Conservation (phyloP, 2,888 invertebrate species). For the Agrotis clavis region DNA sequence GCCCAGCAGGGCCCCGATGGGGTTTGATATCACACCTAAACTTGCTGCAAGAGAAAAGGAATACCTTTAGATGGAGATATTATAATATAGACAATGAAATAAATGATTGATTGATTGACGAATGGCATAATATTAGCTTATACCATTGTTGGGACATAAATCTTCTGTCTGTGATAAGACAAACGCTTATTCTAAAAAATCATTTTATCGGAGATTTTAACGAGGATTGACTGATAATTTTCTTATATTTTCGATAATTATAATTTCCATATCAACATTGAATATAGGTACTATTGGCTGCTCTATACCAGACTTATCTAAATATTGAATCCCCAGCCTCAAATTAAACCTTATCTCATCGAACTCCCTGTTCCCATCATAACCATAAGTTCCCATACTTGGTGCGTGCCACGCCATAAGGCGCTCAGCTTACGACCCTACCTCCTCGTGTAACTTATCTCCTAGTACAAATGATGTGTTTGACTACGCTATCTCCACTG, state of each 20-base stretch:
- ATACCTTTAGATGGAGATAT: not conserved
- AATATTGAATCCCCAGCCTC: not conserved
- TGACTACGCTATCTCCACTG: slow-evolving; percentile 53
- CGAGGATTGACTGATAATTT: not conserved
- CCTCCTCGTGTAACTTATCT: slow-evolving; percentile 60
- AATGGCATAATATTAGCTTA: not conserved
- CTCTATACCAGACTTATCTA: not conserved
- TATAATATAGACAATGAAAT: not conserved
- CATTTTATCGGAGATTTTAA: too few relatives aligned
- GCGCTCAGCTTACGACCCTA: slow-evolving; percentile 56
- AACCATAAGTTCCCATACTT: slow-evolving; percentile 35
- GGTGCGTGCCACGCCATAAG: slow-evolving; percentile 65
- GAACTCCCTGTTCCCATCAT: slow-evolving; percentile 29
- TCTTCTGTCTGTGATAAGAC: too few relatives aligned
- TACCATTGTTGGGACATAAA: not conserved
- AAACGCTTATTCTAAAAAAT: not conserved
- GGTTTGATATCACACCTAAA: slow-evolving; percentile 94
- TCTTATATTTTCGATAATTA: too few relatives aligned
- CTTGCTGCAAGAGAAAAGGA: slow-evolving; percentile 89
- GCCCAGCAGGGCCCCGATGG: slow-evolving; percentile 93
- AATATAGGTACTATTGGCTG: not conserved
- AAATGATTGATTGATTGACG: too few relatives aligned
- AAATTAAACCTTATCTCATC: slow-evolving; percentile 24
- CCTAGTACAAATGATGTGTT: slow-evolving; percentile 62
- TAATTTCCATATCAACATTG: not conserved